Conservation (phyloP, 64 coral and sea anemone species). For the Orbicella faveolata region DNA sequence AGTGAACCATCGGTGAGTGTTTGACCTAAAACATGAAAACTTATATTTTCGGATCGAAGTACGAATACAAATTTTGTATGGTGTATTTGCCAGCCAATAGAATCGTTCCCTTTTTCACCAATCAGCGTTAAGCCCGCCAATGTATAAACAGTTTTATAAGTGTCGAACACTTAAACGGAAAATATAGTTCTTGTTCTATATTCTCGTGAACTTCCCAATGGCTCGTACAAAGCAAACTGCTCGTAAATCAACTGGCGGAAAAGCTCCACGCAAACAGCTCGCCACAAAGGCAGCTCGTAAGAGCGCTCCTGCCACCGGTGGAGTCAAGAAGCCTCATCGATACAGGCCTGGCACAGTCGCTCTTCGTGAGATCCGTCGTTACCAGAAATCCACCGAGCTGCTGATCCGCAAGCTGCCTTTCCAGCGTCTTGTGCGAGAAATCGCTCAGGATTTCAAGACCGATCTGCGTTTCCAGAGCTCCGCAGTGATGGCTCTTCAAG, state of each 20-base stretch:
- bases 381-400: conserved; percentile 91
- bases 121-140: neutral
- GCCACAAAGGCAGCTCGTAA: conserved; percentile 78
- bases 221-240: conserved; percentile 74
- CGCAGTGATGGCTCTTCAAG: conserved; percentile 88
- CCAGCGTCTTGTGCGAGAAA: conserved; percentile 92
- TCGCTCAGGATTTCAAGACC: conserved; percentile 93
- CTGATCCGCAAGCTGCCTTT: conserved; percentile 91
- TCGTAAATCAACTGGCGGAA: conserved; percentile 73
- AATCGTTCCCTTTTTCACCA: neutral
- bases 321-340: conserved; percentile 89
- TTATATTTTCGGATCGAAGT: neutral
- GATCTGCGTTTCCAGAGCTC: conserved; percentile 88
- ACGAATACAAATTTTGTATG: neutral
- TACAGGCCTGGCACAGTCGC: conserved; percentile 94
- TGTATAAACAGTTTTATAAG: neutral
- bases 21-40: neutral
- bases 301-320: conserved; percentile 72
- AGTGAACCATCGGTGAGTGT: too few relatives aligned
- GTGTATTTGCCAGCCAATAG: neutral
- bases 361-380: conserved; percentile 96
- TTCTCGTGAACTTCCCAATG: conserved; percentile 7
- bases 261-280: conserved; percentile 72
- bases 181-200: neutral
- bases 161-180: neutral